Evolutionary conservation across 2,113 vertebrate genomes (phyloP), one percentile per base, ranked within the genome.

Genomic region (Chionomys nivalis): DNA sequence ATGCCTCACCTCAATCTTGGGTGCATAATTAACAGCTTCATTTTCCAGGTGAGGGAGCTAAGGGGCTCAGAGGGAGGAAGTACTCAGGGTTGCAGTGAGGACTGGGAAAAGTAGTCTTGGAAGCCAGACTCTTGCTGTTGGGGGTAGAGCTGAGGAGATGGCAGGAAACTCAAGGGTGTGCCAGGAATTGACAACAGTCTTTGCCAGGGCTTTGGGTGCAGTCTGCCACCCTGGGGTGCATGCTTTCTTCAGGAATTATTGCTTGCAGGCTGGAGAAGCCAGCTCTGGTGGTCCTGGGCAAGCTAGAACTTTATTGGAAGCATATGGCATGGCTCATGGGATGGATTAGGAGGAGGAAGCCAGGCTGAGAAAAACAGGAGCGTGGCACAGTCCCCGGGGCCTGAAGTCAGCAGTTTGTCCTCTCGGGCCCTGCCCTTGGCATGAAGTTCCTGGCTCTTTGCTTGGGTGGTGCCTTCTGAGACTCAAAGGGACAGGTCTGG

Each of bases 121-220:
- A 44, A 95, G 52, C 42, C 86, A 88, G 26, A 23, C 77, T 78
- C 44, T 66, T 61, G 66, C 79, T 89, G 14, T 65, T 3, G 7
- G 3, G 68, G 63, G 31, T 44, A 42, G 63, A 68, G 79, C 58
- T 4, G 4, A 17, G 58, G 31, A 85, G 81, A 33, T 66, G 44
- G 70, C 47, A 91, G 97, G 55, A 75, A 92, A 85, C 33, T 26
- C 92, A 55, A 49, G 63, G 66, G 58, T 77, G 13, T 76, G 86
- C 66, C 55, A 44, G 63, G 91, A 66, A 72, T 66, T 49, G 66
- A 88, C 68, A 19, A 52, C 78, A 63, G 33, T 19, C 75, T 95
- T 65, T 58, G 81, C 26, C 36, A 61, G 68, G 47, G 58, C n/a
- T 36, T 66, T 75, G 0, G 0, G 82, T 58, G 5, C 76, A 47